phyloP scores from a whole-genome alignment of 2,113 vertebrate species.

The Ictalurus punctatus region DNA sequence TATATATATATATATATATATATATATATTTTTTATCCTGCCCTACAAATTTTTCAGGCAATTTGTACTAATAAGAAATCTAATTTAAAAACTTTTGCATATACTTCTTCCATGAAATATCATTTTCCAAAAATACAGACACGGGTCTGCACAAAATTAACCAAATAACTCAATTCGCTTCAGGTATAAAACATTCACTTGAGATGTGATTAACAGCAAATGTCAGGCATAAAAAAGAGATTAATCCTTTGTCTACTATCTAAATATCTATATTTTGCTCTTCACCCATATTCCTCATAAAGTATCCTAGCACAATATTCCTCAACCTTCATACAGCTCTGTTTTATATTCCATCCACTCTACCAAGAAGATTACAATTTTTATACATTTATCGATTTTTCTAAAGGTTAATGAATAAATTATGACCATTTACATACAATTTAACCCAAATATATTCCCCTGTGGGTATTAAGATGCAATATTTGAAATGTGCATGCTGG shows the following conservation, averaged over 20 bases:
- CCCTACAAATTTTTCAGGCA: not conserved
- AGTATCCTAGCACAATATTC: not conserved
- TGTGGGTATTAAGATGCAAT: constrained; percentile 11
- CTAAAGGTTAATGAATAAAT: constrained; percentile 44
- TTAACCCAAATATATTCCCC: constrained; percentile 10
- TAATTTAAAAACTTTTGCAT: not conserved
- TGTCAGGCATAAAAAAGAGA: not conserved
- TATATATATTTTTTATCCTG: not conserved
- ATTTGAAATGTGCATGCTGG: not conserved
- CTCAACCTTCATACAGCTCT: not conserved
- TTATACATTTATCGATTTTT: constrained; percentile 39
- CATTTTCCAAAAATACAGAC: not conserved
- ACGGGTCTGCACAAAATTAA: not conserved
- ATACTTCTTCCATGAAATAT: not conserved
- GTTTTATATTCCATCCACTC: constrained; percentile 43
- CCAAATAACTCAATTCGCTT: not conserved
- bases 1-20: too few relatives aligned
- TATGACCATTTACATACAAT: constrained; percentile 31
- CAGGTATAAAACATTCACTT: not conserved
- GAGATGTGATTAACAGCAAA: not conserved
- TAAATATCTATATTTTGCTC: not conserved
- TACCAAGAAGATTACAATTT: constrained; percentile 20
- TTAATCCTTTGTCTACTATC: not conserved
- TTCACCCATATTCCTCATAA: not conserved
- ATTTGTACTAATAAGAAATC: not conserved